Evolutionary conservation across 2,113 vertebrate genomes (phyloP), one percentile per base, ranked within the genome.

Genomic region (Ptilonorhynchus violaceus): DNA sequence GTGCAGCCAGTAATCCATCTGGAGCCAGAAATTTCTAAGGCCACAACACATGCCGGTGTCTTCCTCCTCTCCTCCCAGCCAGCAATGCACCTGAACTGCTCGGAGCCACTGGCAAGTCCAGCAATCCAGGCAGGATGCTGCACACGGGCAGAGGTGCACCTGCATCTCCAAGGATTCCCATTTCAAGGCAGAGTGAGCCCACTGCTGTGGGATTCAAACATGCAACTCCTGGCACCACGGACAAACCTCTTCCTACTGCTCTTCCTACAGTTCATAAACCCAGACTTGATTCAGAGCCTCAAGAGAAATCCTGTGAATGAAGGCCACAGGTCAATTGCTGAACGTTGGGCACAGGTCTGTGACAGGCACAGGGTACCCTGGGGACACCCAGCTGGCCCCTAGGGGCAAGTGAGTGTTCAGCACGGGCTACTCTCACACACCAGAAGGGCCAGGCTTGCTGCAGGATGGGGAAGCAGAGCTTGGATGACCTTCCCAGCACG

Each of bases 161-260:
- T 31, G 17, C 37, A 31, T 7, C 39, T 25, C 66, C 0, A 0
- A 59, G 82, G 24, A 84, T 46, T 31, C 72, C 31, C 23, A 13
- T 15, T 59, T 28, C 3, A 1, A 62, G 75, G 66, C 25, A 46
- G 42, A 62, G 15, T 15, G 9, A 66, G 44, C 55, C 53, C 76
- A 37, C 3, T 30, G 8, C 42, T 59, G 23, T 1, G 27, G 17
- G 35, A 20, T 25, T 70, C 76, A 69, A 39, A 67, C 15, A 18
- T 0, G 1, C 21, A 41, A 25, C 6, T 56, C 85, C 33, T 25
- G 35, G 35, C 66, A 89, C 21, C 41, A n/a, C 0, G 0, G 22
- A 17, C 25, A 1, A 4, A 60, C 50, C 13, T 79, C 11, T 35
- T n/a, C 35, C 47, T 30, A 23, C 22, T 6, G 17, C 8, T 52